Conservation (phyloP, 1,140 invertebrate species). For the Pachyrhynchus sulphureomaculatus region DNA sequence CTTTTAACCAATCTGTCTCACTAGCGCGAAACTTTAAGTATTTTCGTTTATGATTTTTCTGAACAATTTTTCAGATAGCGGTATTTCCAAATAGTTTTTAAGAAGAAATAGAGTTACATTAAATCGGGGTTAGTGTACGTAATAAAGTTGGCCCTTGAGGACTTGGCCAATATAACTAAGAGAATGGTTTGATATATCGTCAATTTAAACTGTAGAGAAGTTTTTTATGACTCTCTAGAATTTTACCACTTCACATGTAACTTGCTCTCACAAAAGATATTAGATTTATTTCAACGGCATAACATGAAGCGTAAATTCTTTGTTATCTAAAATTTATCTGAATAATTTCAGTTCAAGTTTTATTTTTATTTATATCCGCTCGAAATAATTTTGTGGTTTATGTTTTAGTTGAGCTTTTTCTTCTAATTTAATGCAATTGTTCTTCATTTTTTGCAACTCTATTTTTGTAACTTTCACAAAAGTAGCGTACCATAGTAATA, state of each 20-base stretch:
- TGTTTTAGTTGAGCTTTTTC: no score
- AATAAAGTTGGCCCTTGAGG: conserved; percentile 31
- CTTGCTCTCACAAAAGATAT: no score
- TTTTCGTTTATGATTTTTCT: conserved; percentile 27
- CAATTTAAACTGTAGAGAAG: conserved; percentile 29
- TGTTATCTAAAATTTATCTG: no score
- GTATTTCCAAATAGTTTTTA: conserved; percentile 9
- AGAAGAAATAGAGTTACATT: conserved; percentile 17
- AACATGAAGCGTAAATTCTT: no score
- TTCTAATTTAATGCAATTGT: no score
- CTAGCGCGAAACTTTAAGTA: conserved; percentile 20
- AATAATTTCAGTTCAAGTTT: no score
- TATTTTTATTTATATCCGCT: no score
- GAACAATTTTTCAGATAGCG: conserved; percentile 20
- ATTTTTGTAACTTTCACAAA: no score
- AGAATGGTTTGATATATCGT: conserved; percentile 26
- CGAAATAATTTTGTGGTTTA: no score
- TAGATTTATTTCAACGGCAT: no score
- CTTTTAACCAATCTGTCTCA: conserved; percentile 24
- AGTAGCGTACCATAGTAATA: no score
- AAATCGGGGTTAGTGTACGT: conserved; percentile 28
- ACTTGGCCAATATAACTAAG: conserved; percentile 21
- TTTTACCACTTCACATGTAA: not conserved
- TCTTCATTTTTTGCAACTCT: no score
- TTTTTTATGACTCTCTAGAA: conserved; percentile 16